These are phyloP conservation scores for Ginglymostoma cirratum DNA, from an alignment of 2,113 vertebrate genomes.

Conservation along the genomic window DNA sequence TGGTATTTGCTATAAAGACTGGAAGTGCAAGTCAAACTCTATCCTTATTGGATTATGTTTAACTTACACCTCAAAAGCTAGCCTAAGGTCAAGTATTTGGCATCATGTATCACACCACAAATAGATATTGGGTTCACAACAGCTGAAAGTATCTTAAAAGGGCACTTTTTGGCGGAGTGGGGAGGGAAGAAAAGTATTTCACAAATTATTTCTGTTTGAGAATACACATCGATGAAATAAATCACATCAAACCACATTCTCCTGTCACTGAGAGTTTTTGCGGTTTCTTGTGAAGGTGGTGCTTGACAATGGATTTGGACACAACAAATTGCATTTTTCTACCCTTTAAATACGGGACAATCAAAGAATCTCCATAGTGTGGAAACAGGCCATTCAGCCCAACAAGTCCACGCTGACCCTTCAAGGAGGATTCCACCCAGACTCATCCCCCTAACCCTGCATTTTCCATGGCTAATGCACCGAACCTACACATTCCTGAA, in stretches of 20 bases:
- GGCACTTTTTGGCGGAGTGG: neutral
- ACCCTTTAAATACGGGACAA: neutral
- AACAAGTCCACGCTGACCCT: no score
- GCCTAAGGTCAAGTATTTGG: neutral
- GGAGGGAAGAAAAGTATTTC: neutral
- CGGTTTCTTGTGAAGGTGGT: no score
- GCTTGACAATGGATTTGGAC: neutral
- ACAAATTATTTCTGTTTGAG: neutral
- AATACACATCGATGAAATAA: neutral
- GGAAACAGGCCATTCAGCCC: no score
- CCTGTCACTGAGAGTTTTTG: neutral
- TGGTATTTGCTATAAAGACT: neutral
- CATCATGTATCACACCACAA: neutral
- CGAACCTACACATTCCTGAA: no score
- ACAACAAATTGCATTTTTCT: neutral
- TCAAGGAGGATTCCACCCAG: no score
- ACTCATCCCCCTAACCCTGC: no score
- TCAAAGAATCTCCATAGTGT: no score
- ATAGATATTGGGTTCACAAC: neutral
- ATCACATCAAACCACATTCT: neutral
- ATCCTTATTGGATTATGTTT: neutral
- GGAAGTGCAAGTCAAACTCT: neutral
- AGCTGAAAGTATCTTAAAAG: slow-evolving; percentile 19
- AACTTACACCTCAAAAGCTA: neutral
- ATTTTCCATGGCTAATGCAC: no score